A percentile compares a stretch with the other conserved stretches of the same genome.
Conservation (phyloP, 2,113 vertebrate genomes). For the Orientallactaga bullata region DNA sequence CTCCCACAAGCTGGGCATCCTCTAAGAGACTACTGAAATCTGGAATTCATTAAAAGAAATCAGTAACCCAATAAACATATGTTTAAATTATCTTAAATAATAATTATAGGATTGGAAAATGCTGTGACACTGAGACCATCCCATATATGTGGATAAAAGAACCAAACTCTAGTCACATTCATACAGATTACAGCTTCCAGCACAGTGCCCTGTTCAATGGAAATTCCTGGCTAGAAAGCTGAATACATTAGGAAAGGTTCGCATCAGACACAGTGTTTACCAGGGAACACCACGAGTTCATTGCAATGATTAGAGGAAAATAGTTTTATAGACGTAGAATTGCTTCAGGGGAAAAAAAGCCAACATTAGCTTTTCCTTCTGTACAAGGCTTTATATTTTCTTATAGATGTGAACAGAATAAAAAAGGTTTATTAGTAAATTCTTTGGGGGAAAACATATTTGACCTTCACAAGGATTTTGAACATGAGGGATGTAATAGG, state of each 20-base stretch:
- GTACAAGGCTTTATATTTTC: constrained; percentile 4
- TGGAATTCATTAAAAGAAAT: constrained; percentile 64
- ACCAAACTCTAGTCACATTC: background rate
- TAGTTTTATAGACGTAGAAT: constrained; percentile 42
- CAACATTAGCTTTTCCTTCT: background rate
- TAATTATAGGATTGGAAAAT: constrained; percentile 59
- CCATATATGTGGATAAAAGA: background rate
- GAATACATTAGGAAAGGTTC: constrained; percentile 51
- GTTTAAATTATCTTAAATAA: constrained; percentile 42
- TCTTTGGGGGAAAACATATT: background rate
- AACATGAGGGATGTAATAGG: background rate
- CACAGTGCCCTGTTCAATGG: constrained; percentile 18
- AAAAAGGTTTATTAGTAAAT: constrained; percentile 10
- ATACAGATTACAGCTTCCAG: background rate
- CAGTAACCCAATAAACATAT: background rate
- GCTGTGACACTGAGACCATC: background rate
- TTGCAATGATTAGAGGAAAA: constrained; percentile 55
- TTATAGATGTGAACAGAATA: background rate
- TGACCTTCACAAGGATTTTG: constrained; percentile 24
- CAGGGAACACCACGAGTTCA: constrained; percentile 15
- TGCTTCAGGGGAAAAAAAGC: constrained; percentile 8
- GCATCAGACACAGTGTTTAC: constrained; percentile 50
- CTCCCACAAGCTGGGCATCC: background rate
- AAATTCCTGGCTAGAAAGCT: background rate
- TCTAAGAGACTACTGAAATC: background rate